A percentile compares a stretch with the other conserved stretches of the same genome.
These are phyloP conservation scores for Xerus inauris DNA, from an alignment of 2,113 vertebrate species.

Conservation along the genomic window DNA sequence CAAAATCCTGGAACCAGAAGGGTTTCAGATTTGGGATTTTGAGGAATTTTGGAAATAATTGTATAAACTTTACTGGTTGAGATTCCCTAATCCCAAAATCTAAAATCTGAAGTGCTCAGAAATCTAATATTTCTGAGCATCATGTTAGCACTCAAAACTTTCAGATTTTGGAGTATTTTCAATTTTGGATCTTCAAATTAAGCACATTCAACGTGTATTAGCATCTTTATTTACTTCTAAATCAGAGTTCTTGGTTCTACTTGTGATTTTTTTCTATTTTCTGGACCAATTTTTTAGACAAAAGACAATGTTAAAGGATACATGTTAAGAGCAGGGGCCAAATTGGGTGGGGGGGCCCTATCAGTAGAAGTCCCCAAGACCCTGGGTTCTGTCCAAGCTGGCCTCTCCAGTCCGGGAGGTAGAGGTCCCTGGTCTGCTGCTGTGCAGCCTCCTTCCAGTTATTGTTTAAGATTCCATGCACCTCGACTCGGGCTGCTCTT, in stretches of 20 bases:
- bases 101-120: not conserved
- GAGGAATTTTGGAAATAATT: not conserved
- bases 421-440: not conserved
- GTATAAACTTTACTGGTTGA: not conserved
- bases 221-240: not conserved
- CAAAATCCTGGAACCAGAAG: no score
- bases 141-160: not conserved
- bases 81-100: not conserved
- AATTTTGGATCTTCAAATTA: not conserved
- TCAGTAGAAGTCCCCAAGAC: no score
- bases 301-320: not conserved
- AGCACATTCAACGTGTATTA: not conserved
- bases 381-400: accelerated
- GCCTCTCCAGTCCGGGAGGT: not conserved
- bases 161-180: not conserved
- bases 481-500: not conserved
- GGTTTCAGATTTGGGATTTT: not conserved
- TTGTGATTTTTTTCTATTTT: no score
- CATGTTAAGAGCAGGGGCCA: not conserved
- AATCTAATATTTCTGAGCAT: not conserved
- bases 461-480: not conserved
- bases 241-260: not conserved
- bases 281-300: not conserved
- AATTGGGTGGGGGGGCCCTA: not conserved
- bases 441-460: no score